Percentiles rank a stretch among this genome's conserved stretches.
phyloP scores from a whole-genome alignment of 2,113 vertebrate genomes.

The Neodontobutis hainanensis region DNA sequence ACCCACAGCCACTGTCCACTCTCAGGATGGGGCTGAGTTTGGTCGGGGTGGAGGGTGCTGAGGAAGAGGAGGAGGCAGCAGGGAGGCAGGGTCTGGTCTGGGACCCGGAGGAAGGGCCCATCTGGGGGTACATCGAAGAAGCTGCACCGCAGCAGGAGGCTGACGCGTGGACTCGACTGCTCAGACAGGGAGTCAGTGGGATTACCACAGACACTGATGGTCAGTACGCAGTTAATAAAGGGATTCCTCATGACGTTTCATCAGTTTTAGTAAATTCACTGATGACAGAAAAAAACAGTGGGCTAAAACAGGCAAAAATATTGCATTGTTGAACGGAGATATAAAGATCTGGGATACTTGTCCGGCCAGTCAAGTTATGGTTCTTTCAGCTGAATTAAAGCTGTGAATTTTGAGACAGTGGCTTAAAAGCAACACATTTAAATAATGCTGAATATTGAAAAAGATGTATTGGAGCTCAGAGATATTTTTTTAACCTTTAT shows the following conservation, averaged over 20 bases:
- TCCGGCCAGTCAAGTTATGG: no score
- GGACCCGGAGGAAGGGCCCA: constrained; percentile 62
- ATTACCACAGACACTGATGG: constrained; percentile 68
- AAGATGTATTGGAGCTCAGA: no score
- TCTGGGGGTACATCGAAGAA: constrained; percentile 57
- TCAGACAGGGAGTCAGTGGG: constrained; percentile 68
- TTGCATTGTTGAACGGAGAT: no score
- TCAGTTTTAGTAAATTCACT: background rate
- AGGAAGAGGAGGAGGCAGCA: background rate
- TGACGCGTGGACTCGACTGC: constrained; percentile 67
- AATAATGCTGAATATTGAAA: no score
- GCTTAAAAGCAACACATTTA: no score
- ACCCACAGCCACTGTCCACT: constrained; percentile 65
- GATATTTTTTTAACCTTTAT: no score
- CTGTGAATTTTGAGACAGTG: no score
- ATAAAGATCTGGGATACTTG: no score
- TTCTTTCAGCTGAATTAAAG: no score
- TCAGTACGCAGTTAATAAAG: constrained; percentile 14
- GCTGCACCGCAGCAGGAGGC: constrained; percentile 11
- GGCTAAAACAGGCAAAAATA: no score
- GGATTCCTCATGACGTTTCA: background rate
- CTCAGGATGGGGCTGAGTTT: constrained; percentile 31
- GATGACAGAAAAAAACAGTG: background rate
- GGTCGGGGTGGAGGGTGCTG: background rate
- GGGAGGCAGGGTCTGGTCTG: constrained; percentile 60